These are phyloP conservation scores for Sander vitreus DNA, from an alignment of 2,113 vertebrate species.

Conservation along the genomic window DNA sequence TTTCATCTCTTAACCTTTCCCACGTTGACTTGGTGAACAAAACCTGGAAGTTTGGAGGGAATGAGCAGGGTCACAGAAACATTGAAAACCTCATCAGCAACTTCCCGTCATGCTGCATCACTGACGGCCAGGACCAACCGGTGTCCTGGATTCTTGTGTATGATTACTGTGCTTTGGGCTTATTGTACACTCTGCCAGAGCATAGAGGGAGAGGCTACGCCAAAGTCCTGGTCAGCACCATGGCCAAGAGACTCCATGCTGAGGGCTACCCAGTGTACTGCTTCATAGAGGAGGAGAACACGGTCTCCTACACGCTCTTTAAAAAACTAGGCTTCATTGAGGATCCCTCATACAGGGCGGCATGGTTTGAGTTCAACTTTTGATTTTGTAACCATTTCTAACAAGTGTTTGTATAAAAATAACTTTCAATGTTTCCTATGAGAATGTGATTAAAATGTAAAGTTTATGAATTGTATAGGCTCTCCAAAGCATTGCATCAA, in stretches of 20 bases:
- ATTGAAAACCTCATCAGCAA: constrained; percentile 49
- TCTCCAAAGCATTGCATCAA: neutral
- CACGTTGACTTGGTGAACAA: constrained; percentile 72
- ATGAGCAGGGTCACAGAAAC: neutral
- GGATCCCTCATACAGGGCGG: constrained; percentile 65
- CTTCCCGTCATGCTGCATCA: constrained; percentile 76
- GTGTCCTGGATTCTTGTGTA: constrained; percentile 78
- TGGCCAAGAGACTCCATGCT: constrained; percentile 71
- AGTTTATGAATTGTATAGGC: neutral
- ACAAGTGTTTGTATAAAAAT: neutral
- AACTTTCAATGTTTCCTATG: neutral
- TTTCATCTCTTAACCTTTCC: constrained; percentile 59
- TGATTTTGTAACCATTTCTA: neutral
- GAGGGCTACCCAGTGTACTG: constrained; percentile 78
- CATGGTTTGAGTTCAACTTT: constrained; percentile 69
- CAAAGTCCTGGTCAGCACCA: constrained; percentile 68
- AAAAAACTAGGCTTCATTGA: constrained; percentile 75
- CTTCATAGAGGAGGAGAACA: constrained; percentile 78
- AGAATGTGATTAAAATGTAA: neutral
- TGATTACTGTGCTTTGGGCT: constrained; percentile 72
- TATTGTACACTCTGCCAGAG: constrained; percentile 74
- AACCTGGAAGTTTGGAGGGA: constrained; percentile 79
- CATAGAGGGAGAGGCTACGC: constrained; percentile 80
- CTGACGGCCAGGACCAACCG: constrained; percentile 41
- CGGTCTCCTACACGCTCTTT: constrained; percentile 75